Percentiles rank a stretch among this genome's conserved stretches.
These are phyloP conservation scores for Cecropterus lyciades DNA, from an alignment of 1,140 invertebrate species.

Conservation along the genomic window DNA sequence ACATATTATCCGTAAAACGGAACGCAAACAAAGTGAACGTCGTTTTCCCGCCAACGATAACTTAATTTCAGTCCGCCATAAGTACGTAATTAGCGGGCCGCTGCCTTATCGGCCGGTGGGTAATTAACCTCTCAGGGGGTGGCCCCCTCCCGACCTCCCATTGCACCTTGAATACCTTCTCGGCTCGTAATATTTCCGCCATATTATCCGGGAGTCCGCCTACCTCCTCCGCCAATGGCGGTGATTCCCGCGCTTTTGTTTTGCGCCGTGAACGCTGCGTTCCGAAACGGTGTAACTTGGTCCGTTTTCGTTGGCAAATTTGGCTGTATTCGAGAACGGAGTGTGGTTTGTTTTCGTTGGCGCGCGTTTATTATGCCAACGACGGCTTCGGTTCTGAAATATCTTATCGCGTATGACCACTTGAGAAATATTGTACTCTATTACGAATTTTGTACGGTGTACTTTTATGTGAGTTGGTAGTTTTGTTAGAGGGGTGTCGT, in stretches of 20 bases:
- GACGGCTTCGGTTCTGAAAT: slow-evolving; percentile 46
- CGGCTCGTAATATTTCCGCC: slow-evolving; percentile 79
- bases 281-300: slow-evolving; percentile 79
- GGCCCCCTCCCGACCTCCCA: slow-evolving; percentile 51
- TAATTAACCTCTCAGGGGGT: slow-evolving; percentile 79
- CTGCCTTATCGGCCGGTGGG: slow-evolving; percentile 82
- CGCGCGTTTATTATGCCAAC: slow-evolving; percentile 72
- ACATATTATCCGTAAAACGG: slow-evolving; percentile 80
- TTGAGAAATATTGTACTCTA: slow-evolving; percentile 42
- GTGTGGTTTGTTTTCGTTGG: slow-evolving; percentile 77
- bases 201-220: slow-evolving; percentile 79
- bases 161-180: slow-evolving; percentile 78
- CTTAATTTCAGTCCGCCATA: slow-evolving; percentile 84
- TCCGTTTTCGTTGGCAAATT: slow-evolving; percentile 75
- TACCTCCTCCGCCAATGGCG: slow-evolving; percentile 80
- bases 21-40: slow-evolving; percentile 82
- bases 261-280: slow-evolving; percentile 66
- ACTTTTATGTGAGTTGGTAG: slow-evolving; percentile 27
- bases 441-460: slow-evolving; percentile 27
- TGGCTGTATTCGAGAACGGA: slow-evolving; percentile 70
- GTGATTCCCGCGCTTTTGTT: slow-evolving; percentile 82
- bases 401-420: slow-evolving; percentile 45
- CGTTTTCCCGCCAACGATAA: slow-evolving; percentile 80
- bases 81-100: slow-evolving; percentile 83
- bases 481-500: slow-evolving; percentile 64